Evolutionary conservation across 2,888 invertebrate species (phyloP).

Genomic region (Parnassius smintheus): DNA sequence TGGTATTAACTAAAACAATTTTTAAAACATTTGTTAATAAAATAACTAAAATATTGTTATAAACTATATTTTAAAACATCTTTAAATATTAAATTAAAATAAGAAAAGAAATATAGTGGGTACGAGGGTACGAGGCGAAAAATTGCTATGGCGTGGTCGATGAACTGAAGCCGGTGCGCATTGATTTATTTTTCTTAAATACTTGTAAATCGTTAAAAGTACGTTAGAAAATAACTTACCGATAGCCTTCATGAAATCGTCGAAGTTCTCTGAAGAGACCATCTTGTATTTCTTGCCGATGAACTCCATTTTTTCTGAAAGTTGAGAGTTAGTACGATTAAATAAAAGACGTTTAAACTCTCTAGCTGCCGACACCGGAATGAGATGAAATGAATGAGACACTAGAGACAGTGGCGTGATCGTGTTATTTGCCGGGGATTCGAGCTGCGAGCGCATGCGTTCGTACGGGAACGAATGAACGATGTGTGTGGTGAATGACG

Average conservation of each 20-base stretch:
- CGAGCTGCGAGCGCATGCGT: constrained; percentile 31
- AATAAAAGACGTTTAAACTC: constrained; percentile 39
- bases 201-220: constrained; percentile 36
- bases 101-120: constrained; percentile 13
- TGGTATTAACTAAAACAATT: too few species aligned
- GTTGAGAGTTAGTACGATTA: constrained; percentile 31
- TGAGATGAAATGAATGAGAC: constrained; percentile 37
- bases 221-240: constrained; percentile 81
- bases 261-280: constrained; percentile 90
- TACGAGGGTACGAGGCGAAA: constrained; percentile 22
- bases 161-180: constrained; percentile 57
- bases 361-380: constrained; percentile 58
- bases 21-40: too few species aligned
- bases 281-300: constrained; percentile 91
- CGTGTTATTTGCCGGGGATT: constrained; percentile 3
- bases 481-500: not conserved
- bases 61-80: too few species aligned
- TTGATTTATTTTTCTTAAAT: constrained; percentile 35
- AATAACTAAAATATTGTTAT: too few species aligned
- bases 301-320: constrained; percentile 67
- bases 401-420: constrained; percentile 33
- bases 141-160: constrained; percentile 31
- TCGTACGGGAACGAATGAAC: constrained; percentile 19
- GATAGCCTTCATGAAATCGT: constrained; percentile 93
- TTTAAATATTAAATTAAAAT: not conserved